Percentiles rank a stretch among this genome's conserved stretches.
These are phyloP conservation scores for Pygoscelis antarcticus DNA, from an alignment of 2,113 vertebrate species.

Conservation along the genomic window DNA sequence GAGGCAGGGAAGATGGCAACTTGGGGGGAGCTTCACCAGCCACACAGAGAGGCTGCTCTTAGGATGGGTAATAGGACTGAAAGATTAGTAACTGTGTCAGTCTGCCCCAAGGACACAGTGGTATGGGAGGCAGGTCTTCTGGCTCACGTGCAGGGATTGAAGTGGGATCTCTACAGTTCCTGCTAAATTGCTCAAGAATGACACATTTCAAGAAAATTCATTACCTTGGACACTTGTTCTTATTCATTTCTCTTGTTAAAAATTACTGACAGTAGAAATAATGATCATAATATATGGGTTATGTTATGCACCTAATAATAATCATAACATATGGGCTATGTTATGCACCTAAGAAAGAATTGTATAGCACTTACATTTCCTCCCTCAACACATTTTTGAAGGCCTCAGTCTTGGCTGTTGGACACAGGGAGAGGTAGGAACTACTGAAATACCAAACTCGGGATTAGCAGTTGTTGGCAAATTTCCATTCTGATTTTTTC, in stretches of 20 bases:
- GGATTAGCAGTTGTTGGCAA: not conserved
- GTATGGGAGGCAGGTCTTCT: not conserved
- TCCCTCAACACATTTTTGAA: not conserved
- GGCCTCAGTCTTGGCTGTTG: not conserved
- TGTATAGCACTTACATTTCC: not conserved
- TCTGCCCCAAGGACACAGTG: not conserved
- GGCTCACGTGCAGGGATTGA: not conserved
- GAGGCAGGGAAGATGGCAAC: not conserved
- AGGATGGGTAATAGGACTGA: not conserved
- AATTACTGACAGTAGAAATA: not conserved
- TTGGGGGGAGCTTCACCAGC: not conserved
- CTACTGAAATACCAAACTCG: not conserved
- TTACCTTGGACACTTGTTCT: not conserved
- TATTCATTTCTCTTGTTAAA: not conserved
- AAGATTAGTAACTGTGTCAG: not conserved
- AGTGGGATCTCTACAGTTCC: not conserved
- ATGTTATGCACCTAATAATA: not conserved
- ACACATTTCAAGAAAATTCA: not conserved
- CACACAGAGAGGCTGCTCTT: not conserved
- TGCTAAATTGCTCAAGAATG: fast-evolving
- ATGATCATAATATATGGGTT: not conserved
- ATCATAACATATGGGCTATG: not conserved
- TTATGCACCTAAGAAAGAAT: not conserved
- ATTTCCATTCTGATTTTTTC: not conserved
- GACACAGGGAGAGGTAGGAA: not conserved